phyloP scores from a whole-genome alignment of 2,888 invertebrate species.

The Formica aserva region DNA sequence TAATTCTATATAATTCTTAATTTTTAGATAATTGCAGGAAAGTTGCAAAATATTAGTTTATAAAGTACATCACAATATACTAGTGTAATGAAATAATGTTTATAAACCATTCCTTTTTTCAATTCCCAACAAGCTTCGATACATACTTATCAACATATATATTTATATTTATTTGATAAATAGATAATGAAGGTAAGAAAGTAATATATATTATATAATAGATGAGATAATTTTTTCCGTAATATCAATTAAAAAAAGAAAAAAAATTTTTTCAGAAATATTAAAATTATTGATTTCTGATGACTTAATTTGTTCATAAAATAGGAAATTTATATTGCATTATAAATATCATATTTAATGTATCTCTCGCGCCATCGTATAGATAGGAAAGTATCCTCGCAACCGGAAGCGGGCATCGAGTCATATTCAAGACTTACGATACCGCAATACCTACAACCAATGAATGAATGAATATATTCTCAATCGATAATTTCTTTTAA shows the following conservation, averaged over 20 bases:
- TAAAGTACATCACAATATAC: not conserved
- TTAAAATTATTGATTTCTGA: no score
- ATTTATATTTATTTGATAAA: not conserved
- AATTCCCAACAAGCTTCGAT: not conserved
- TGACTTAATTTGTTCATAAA: no score
- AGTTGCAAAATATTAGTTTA: not conserved
- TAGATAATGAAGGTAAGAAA: no score
- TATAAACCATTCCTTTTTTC: not conserved
- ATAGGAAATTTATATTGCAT: no score
- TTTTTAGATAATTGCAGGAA: not conserved
- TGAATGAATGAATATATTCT: not conserved
- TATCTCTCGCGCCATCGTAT: not conserved
- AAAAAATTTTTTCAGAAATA: no score
- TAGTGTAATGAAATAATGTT: not conserved
- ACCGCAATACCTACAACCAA: not conserved
- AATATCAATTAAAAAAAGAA: no score
- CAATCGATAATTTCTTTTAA: not conserved
- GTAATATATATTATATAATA: no score
- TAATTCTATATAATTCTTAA: not conserved
- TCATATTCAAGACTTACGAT: constrained; percentile 25
- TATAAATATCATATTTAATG: not conserved
- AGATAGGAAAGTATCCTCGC: constrained; percentile 53
- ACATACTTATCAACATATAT: not conserved
- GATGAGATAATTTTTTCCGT: no score
- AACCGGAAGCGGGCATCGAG: constrained; percentile 52